These are phyloP conservation scores for Euphonia xanthogaster DNA, from an alignment of 2,797 vertebrate genomes.

Conservation along the genomic window DNA sequence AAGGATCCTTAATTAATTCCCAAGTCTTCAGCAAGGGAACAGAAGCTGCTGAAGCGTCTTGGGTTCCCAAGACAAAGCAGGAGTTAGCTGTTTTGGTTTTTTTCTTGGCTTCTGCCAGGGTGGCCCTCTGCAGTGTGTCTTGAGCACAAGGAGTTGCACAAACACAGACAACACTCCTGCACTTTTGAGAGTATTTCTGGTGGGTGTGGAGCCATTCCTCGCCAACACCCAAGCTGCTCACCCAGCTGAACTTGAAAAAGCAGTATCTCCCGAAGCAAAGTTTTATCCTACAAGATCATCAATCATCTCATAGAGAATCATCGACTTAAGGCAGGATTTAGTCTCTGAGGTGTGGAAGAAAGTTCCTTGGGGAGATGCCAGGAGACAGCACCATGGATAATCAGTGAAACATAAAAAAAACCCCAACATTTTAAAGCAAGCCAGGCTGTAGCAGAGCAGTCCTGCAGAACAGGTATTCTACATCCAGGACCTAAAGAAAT, in stretches of 20 bases:
- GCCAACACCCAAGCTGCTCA: fast-evolving
- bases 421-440: neutral
- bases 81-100: neutral
- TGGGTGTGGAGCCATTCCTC: neutral
- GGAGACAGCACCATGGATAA: neutral
- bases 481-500: neutral
- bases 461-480: neutral
- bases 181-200: neutral
- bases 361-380: neutral
- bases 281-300: neutral
- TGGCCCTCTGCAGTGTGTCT: neutral
- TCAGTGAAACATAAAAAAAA: neutral
- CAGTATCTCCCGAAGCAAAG: neutral
- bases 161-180: neutral
- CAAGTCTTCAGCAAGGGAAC: neutral
- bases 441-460: neutral
- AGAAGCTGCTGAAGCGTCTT: neutral
- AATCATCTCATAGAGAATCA: neutral
- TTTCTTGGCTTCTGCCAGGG: neutral
- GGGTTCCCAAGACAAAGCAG: neutral
- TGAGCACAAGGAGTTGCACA: neutral
- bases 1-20: neutral
- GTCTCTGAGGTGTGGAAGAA: neutral
- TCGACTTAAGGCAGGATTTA: neutral
- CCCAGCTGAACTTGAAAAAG: neutral